Conservation (phyloP, 2,797 vertebrate genomes). For the Trichosurus vulpecula region DNA sequence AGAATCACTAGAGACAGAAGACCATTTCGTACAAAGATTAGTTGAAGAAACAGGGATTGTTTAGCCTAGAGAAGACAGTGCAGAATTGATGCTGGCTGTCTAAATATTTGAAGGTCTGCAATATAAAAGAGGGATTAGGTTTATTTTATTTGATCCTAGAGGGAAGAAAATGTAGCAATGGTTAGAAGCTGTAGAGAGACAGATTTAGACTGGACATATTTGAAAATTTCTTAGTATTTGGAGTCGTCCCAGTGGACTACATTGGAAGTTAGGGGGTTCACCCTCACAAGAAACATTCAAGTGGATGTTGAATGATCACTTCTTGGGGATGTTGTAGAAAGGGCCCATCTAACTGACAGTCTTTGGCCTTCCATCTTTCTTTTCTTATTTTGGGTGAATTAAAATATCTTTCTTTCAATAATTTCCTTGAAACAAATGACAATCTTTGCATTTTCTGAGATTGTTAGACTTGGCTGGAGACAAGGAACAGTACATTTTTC, state of each 20-base stretch:
- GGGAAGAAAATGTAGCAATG: neutral
- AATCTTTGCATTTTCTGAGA: neutral
- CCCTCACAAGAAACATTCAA: neutral
- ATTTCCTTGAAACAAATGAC: neutral
- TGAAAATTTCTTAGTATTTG: neutral
- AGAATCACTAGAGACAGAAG: neutral
- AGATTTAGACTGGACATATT: neutral
- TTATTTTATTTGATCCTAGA: neutral
- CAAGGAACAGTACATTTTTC: neutral
- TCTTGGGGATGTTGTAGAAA: neutral
- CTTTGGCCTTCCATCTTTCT: neutral
- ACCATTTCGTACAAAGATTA: neutral
- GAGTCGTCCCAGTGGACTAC: neutral
- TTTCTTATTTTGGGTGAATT: neutral
- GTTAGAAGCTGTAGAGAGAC: neutral
- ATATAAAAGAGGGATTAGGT: neutral
- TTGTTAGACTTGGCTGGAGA: neutral
- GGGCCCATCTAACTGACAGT: neutral
- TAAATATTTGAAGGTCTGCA: neutral
- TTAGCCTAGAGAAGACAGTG: neutral
- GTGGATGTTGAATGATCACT: neutral
- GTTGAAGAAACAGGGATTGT: neutral
- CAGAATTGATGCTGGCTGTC: neutral
- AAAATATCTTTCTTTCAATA: neutral
- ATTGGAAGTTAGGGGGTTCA: neutral